These are phyloP conservation scores for Amia ocellicauda DNA, from an alignment of 2,113 vertebrate species.

Conservation along the genomic window DNA sequence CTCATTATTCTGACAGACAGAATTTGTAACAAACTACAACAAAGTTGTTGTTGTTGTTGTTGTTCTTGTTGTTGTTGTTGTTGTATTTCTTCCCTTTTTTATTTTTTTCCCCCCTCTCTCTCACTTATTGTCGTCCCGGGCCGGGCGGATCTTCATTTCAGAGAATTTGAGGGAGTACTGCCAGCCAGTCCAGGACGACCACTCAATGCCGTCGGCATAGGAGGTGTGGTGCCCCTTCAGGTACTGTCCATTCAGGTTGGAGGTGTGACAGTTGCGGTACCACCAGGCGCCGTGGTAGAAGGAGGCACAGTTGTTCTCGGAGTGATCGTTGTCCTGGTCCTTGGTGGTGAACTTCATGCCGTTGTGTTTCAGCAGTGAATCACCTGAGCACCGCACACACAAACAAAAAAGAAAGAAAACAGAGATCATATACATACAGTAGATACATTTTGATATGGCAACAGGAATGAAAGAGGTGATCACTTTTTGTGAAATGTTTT, in stretches of 20 bases:
- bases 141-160: slow-evolving; percentile 93
- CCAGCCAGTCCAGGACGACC: slow-evolving; percentile 98
- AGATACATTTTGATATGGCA: no score
- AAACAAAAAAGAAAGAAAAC: background rate
- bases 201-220: slow-evolving; percentile 92
- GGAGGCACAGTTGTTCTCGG: slow-evolving; percentile 93
- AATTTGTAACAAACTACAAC: slow-evolving; percentile 37
- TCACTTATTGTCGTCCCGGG: slow-evolving; percentile 82
- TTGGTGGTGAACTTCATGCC: slow-evolving; percentile 98
- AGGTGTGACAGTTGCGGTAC: slow-evolving; percentile 98
- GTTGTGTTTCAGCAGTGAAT: slow-evolving; percentile 91
- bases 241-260: slow-evolving; percentile 97
- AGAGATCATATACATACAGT: no score
- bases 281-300: slow-evolving; percentile 98
- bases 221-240: slow-evolving; percentile 89
- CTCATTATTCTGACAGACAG: slow-evolving; percentile 43
- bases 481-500: no score
- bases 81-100: slow-evolving; percentile 7
- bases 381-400: slow-evolving; percentile 57
- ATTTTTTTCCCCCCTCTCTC: slow-evolving; percentile 1
- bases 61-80: slow-evolving; percentile 5
- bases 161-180: slow-evolving; percentile 97
- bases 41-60: slow-evolving; percentile 37
- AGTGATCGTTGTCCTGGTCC: slow-evolving; percentile 93
- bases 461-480: no score